phyloP scores from a whole-genome alignment of 2,797 vertebrate species.

The Phoebastria nigripes region DNA sequence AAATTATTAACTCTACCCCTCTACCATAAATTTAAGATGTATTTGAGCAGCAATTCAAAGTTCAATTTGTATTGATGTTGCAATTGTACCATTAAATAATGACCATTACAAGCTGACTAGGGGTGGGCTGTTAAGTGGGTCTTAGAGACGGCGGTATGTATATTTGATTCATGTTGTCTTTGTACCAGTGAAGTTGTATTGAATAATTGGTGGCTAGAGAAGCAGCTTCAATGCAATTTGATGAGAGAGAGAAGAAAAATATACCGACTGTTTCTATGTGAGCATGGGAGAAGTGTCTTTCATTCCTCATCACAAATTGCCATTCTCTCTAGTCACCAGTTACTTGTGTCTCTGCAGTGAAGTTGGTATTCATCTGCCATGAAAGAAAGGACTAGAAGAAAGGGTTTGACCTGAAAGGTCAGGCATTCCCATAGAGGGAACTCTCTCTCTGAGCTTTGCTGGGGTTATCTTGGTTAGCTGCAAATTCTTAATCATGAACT shows the following conservation, averaged over 20 bases:
- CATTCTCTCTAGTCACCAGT: neutral
- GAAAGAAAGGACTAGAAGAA: slow-evolving; percentile 4
- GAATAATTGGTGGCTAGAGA: neutral
- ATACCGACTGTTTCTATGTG: neutral
- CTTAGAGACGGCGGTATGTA: neutral
- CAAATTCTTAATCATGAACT: neutral
- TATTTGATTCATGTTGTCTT: neutral
- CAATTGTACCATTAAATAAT: neutral
- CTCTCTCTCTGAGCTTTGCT: neutral
- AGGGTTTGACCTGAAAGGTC: neutral
- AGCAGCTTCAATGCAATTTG: neutral
- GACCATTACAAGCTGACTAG: neutral
- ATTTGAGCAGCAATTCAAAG: neutral
- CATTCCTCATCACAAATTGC: neutral
- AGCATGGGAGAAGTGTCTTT: neutral
- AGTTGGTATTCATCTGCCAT: neutral
- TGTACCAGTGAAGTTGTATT: neutral
- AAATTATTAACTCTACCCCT: neutral
- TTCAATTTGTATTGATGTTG: neutral
- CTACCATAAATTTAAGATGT: neutral
- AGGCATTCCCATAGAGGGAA: neutral
- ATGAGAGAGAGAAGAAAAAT: neutral
- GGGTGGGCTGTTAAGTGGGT: neutral
- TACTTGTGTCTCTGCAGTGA: neutral
- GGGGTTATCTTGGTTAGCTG: neutral